Conservation (phyloP, 1,140 invertebrate genomes). For the Tetragnatha versicolor region DNA sequence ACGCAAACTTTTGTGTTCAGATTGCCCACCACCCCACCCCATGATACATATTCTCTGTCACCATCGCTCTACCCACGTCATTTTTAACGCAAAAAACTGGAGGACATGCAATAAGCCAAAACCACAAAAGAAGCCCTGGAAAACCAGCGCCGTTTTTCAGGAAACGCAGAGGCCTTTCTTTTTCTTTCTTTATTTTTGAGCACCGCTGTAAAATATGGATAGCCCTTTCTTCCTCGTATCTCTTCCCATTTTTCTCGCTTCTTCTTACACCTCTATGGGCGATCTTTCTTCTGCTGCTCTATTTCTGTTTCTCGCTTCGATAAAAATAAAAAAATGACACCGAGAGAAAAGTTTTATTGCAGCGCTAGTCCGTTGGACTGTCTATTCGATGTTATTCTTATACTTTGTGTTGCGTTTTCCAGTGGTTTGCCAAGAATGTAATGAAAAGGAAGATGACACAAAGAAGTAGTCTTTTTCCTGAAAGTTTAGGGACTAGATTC, state of each 20-base stretch:
- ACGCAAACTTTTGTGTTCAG: slow-evolving; percentile 1
- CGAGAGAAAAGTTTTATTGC: too few relatives aligned
- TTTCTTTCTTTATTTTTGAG: neutral
- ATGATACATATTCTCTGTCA: neutral
- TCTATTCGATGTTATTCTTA: neutral
- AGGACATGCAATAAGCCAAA: slow-evolving; percentile 19
- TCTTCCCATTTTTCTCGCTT: slow-evolving; percentile 21
- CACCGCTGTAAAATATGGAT: slow-evolving; percentile 31
- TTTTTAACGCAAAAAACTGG: slow-evolving; percentile 16
- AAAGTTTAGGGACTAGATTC: too few relatives aligned
- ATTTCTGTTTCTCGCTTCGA: slow-evolving; percentile 15
- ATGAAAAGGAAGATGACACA: neutral
- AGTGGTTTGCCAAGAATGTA: neutral
- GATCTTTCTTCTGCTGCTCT: slow-evolving; percentile 1
- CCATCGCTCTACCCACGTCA: neutral
- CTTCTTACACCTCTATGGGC: neutral
- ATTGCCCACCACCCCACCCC: neutral
- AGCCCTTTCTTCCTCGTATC: neutral
- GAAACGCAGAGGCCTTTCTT: neutral
- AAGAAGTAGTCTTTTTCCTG: too few relatives aligned
- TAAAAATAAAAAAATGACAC: too few relatives aligned
- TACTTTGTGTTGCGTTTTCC: neutral
- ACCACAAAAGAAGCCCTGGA: slow-evolving; percentile 11
- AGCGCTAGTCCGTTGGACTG: too few relatives aligned
- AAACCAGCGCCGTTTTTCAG: neutral